Percentiles rank a stretch among this genome's conserved stretches.
Conservation (phyloP, 2,113 vertebrate species). For the Globicephala melas region DNA sequence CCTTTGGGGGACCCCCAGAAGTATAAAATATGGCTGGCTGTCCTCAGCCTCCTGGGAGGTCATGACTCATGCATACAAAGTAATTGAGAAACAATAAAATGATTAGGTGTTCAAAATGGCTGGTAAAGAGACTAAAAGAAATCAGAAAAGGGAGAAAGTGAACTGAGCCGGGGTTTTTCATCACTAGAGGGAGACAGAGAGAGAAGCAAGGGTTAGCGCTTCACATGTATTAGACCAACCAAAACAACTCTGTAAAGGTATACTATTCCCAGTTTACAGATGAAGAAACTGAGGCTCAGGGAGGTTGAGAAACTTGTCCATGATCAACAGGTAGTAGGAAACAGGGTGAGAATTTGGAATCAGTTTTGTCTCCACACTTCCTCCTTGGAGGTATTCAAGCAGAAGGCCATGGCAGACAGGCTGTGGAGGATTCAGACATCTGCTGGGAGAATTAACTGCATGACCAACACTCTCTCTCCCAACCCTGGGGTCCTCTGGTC, state of each 20-base stretch:
- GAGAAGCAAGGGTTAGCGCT: background rate
- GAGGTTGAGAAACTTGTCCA: background rate
- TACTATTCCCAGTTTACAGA: background rate
- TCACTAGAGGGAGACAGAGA: slow-evolving; percentile 36
- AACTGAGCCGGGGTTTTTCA: background rate
- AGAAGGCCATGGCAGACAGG: background rate
- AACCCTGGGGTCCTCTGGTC: background rate
- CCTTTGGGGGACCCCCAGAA: slow-evolving; percentile 38
- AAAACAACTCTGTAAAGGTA: background rate
- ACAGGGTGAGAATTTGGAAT: background rate
- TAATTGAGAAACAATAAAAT: slow-evolving; percentile 46
- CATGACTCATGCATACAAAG: slow-evolving; percentile 11
- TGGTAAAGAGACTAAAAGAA: background rate
- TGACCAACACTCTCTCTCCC: background rate
- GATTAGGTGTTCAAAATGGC: background rate
- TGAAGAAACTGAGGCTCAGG: background rate
- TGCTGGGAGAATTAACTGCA: background rate
- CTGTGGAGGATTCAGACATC: background rate
- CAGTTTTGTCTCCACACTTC: background rate
- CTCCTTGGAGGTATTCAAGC: background rate
- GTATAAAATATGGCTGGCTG: slow-evolving; percentile 48
- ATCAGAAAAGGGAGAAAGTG: background rate
- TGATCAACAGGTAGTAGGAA: background rate
- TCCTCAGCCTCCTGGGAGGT: slow-evolving; percentile 11
- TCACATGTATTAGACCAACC: background rate